These are phyloP conservation scores for Phalanger gymnotis DNA, from an alignment of 2,797 vertebrate genomes.

Conservation along the genomic window DNA sequence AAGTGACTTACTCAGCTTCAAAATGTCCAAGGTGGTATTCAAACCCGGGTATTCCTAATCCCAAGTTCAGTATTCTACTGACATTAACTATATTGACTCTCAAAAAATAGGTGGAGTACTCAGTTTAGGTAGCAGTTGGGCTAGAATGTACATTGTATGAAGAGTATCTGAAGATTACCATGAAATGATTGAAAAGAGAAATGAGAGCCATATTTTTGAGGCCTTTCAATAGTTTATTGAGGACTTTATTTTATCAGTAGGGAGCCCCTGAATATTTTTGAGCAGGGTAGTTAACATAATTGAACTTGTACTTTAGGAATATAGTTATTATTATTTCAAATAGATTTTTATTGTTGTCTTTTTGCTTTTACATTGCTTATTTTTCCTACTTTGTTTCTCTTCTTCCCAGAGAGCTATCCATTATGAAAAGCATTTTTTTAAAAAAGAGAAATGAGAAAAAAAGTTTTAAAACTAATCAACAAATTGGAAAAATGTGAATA, in stretches of 20 bases:
- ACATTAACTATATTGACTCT: background rate
- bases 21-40: background rate
- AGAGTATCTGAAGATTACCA: background rate
- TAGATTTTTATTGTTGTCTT: background rate
- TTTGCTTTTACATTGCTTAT: background rate
- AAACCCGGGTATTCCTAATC: background rate
- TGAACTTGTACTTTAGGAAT: conserved; percentile 17
- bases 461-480: background rate
- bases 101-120: background rate
- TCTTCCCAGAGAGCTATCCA: background rate
- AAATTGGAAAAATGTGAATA: background rate
- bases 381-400: background rate
- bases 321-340: too few species aligned
- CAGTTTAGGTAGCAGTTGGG: background rate
- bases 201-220: background rate
- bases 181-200: background rate
- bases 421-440: background rate
- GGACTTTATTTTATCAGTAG: conserved; percentile 22
- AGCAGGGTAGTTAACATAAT: background rate
- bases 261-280: conserved; percentile 44
- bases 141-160: background rate
- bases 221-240: background rate
- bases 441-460: background rate
- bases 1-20: background rate
- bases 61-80: background rate